Percentiles rank a stretch among this genome's conserved stretches.
Conservation (phyloP, 2,797 vertebrate genomes). For the Cyprinodon diabolis region DNA sequence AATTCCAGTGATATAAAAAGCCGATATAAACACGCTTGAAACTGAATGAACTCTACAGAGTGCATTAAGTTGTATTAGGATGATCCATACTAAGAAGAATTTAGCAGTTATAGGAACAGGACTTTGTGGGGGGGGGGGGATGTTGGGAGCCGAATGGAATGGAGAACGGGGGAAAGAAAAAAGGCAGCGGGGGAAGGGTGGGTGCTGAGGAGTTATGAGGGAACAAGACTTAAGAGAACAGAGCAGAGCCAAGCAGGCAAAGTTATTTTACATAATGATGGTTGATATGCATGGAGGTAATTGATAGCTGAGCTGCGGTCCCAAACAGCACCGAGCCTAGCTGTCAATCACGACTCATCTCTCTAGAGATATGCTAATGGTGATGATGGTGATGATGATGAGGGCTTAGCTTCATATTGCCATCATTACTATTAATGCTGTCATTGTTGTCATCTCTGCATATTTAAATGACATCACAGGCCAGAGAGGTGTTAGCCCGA, state of each 20-base stretch:
- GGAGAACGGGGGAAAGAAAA: conserved; percentile 59
- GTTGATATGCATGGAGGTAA: conserved; percentile 96
- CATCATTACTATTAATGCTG: conserved; percentile 79
- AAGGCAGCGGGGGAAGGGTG: conserved; percentile 43
- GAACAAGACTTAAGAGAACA: conserved; percentile 74
- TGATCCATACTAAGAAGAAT: conserved; percentile 28
- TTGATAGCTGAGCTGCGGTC: conserved; percentile 92
- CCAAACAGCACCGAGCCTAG: conserved; percentile 73
- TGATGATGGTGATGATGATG: conserved; percentile 72
- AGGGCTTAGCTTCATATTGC: conserved; percentile 75
- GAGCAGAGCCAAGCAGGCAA: conserved; percentile 78
- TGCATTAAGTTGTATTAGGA: conserved; percentile 19
- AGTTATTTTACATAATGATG: conserved; percentile 97
- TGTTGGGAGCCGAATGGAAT: conserved; percentile 42
- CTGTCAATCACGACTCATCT: conserved; percentile 80
- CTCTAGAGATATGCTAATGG: conserved; percentile 83
- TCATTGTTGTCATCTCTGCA: conserved; percentile 76
- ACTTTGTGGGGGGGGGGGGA: conserved; percentile 12
- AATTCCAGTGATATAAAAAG: conserved; percentile 18
- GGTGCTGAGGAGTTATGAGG: conserved; percentile 67
- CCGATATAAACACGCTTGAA: conserved; percentile 20
- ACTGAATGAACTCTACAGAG: conserved; percentile 19
- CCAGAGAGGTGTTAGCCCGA: conserved; percentile 42
- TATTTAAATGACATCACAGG: conserved; percentile 70
- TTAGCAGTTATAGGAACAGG: conserved; percentile 26